Conservation (phyloP, 2,888 invertebrate genomes). For the Diaperis boleti region DNA sequence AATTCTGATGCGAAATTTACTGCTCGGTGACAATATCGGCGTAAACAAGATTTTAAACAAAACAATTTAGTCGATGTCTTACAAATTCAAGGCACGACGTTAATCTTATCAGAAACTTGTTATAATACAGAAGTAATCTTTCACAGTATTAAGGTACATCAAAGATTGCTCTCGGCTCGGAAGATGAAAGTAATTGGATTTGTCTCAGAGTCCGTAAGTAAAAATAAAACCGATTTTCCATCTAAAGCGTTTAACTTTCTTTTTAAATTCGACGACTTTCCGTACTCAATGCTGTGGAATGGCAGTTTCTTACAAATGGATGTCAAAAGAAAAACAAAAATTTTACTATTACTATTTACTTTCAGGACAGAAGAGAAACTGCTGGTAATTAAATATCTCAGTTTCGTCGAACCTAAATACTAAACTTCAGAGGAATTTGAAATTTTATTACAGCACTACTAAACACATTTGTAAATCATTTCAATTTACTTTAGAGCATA, state of each 20-base stretch:
- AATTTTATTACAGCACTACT: too few relatives aligned
- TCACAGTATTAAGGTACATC: conserved; percentile 62
- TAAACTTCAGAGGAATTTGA: too few relatives aligned
- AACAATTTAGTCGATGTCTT: conserved; percentile 57
- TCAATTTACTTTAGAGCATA: too few relatives aligned
- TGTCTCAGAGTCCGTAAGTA: conserved; percentile 46
- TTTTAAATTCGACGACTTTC: conserved; percentile 3
- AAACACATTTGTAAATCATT: too few relatives aligned
- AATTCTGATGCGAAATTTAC: neutral
- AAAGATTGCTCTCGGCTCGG: conserved; percentile 61
- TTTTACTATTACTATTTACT: too few relatives aligned
- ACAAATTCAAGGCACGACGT: conserved; percentile 55
- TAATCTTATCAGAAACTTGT: conserved; percentile 67
- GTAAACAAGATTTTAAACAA: conserved; percentile 50
- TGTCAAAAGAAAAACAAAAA: too few relatives aligned
- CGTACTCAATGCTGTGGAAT: too few relatives aligned
- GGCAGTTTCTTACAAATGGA: too few relatives aligned
- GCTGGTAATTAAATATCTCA: too few relatives aligned
- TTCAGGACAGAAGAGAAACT: too few relatives aligned
- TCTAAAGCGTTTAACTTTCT: conserved; percentile 40
- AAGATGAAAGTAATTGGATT: conserved; percentile 63
- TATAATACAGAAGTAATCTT: conserved; percentile 66
- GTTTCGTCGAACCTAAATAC: too few relatives aligned
- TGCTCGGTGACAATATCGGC: conserved; percentile 34
- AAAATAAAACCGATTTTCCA: conserved; percentile 39